Conservation (phyloP, 2,888 invertebrate species). For the Protophormia terraenovae region DNA sequence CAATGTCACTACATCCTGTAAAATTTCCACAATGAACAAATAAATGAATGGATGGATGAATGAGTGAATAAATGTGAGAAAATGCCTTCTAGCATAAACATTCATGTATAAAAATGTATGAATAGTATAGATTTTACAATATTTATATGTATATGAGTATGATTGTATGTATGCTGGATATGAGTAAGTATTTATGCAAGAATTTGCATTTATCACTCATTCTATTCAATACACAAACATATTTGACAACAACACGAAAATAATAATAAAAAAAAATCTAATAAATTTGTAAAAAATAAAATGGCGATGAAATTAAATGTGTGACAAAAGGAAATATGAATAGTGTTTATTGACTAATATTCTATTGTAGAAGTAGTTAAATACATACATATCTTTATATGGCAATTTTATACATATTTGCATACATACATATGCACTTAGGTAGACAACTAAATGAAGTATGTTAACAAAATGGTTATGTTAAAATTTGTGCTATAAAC, state of each 20-base stretch:
- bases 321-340: constrained; percentile 18
- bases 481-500: too few relatives aligned
- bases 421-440: background rate
- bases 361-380: constrained; percentile 2
- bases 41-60: background rate
- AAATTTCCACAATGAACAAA: constrained; percentile 24
- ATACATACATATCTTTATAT: background rate
- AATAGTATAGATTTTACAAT: constrained; percentile 7
- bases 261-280: background rate
- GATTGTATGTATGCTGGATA: background rate
- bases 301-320: constrained; percentile 33
- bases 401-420: too few relatives aligned
- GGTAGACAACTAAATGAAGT: too few relatives aligned
- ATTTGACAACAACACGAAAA: background rate
- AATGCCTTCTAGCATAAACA: constrained; percentile 15
- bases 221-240: background rate
- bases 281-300: background rate
- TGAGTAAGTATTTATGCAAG: background rate
- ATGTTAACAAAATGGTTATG: too few relatives aligned
- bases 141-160: background rate
- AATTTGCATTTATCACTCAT: constrained; percentile 20
- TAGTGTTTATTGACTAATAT: constrained; percentile 11
- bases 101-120: background rate
- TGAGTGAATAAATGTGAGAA: constrained; percentile 20
- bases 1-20: constrained; percentile 49